Evolutionary conservation across 1,140 invertebrate species (phyloP), one percentile per base, ranked within the genome.

Genomic region (Aradophagus sp.): DNA sequence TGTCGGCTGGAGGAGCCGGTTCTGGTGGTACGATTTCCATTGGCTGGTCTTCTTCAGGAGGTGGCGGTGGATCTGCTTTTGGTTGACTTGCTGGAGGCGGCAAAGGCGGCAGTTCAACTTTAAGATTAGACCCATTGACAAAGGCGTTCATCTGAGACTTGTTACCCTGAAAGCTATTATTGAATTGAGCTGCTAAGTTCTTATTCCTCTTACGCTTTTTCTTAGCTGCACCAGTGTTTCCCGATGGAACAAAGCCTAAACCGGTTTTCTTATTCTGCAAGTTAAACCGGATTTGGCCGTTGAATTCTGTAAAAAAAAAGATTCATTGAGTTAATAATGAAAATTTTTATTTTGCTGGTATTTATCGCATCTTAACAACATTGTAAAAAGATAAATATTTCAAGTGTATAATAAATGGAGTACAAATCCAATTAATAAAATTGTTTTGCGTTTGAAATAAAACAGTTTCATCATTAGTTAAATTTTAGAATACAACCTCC

Each of bases 181-280:
- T 88, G 80, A 78, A 88, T 87, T 85, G 82, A 38, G 82, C 81
- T 12, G 77, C 79, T 32, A 80, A 62, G 78, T 90, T 91, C 80
- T 91, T 91, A 66, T 90, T 91, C 70, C 88, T 89, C 80, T 92
- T 93, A 52, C 91, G 89, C 78, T 92, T 93, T 83, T 92, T 93
- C 85, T 93, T 93, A 5, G 88, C 86, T 14, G 86, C 87, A 35
- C 87, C 89, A 56, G 88, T 89, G 61, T 87, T 90, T 2, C 81
- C 75, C 23, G 86, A 69, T 20, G 80, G 81, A 58, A 80, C 70
- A 74, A 86, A 82, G 74, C 84, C 74, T 68, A 89, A 69, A 72
- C 84, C 80, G 61, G 86, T 82, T 74, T 86, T 87, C 68, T 89
- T 89, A 47, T 89, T 85, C 72, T 87, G 88, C 48, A 89, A 83